Percentiles rank a stretch among this genome's conserved stretches.
phyloP scores from a whole-genome alignment of 2,797 vertebrate species.

The Merluccius polli region DNA sequence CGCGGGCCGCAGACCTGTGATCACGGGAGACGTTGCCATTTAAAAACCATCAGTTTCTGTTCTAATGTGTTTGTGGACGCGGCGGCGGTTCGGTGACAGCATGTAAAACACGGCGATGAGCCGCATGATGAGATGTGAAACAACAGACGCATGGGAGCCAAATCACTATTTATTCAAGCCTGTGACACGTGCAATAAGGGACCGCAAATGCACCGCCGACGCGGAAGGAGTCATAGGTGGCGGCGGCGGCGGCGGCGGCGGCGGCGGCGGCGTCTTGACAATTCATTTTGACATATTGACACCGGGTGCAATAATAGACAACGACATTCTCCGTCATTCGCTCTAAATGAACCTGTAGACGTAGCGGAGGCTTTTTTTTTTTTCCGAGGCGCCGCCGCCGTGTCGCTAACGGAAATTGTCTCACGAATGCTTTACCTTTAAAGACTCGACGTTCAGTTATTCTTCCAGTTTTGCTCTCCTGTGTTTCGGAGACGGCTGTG shows the following conservation, averaged over 20 bases:
- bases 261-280: neutral
- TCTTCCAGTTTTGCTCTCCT: neutral
- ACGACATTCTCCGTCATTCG: neutral
- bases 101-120: conserved; percentile 38
- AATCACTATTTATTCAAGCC: conserved; percentile 1
- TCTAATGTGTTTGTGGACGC: conserved; percentile 37
- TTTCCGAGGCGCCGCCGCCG: neutral
- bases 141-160: conserved; percentile 36
- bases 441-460: neutral
- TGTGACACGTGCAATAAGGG: conserved; percentile 8
- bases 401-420: no score
- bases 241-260: neutral
- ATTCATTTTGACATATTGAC: neutral
- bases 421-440: neutral
- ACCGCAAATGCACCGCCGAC: neutral
- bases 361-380: no score
- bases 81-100: conserved; percentile 32
- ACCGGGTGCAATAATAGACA: neutral
- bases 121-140: conserved; percentile 28
- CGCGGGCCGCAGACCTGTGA: conserved; percentile 43
- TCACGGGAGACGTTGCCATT: conserved; percentile 57
- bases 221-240: neutral
- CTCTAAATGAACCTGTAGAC: neutral
- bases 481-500: no score
- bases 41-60: conserved; percentile 48